A percentile compares a stretch with the other conserved stretches of the same genome.
phyloP scores from a whole-genome alignment of 2,113 vertebrate genomes.

The Phalacrocorax pelagicus region DNA sequence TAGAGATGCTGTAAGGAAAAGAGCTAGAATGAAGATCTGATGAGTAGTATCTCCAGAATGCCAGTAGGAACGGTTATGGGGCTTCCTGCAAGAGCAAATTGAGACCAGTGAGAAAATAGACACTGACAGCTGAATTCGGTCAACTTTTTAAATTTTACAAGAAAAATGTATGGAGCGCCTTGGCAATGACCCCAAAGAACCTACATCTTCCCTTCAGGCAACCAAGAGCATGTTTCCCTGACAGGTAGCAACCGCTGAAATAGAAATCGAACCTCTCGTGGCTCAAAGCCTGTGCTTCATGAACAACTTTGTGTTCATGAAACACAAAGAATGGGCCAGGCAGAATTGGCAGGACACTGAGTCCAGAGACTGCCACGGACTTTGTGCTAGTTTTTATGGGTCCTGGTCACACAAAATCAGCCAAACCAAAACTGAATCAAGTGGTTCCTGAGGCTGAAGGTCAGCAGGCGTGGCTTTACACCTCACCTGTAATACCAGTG shows the following conservation, averaged over 20 bases:
- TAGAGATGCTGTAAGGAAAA: not conserved
- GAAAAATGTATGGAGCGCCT: not conserved
- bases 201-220: not conserved
- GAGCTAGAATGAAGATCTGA: not conserved
- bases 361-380: not conserved
- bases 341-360: not conserved
- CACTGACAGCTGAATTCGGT: not conserved
- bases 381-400: not conserved
- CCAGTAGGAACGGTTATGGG: not conserved
- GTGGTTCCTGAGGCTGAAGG: not conserved
- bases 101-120: not conserved
- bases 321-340: not conserved
- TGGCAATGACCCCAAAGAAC: not conserved
- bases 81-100: not conserved
- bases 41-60: not conserved
- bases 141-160: not conserved
- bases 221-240: not conserved
- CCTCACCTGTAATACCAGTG: not conserved
- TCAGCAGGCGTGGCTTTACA: not conserved
- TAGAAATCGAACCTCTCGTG: not conserved
- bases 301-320: not conserved
- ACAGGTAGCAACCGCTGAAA: not conserved
- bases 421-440: not conserved
- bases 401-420: not conserved
- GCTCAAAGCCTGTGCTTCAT: not conserved